Conservation (phyloP, 2,113 vertebrate species). For the Antechinus stuartii region DNA sequence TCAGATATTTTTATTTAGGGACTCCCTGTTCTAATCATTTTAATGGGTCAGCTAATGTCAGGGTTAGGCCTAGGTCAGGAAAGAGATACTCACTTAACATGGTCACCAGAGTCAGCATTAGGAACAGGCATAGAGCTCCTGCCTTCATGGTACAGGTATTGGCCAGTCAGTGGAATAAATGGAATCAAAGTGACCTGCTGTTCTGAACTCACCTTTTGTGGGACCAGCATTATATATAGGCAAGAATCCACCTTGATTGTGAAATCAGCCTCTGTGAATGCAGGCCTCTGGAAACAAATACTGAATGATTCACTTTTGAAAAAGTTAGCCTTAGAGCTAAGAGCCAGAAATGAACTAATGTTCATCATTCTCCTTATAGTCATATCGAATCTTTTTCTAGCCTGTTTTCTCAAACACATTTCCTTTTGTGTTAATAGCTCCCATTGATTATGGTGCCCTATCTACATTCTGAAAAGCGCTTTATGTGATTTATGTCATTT, state of each 20-base stretch:
- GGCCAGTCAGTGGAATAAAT: neutral
- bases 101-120: slow-evolving; percentile 17
- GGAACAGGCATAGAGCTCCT: neutral
- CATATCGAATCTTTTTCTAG: neutral
- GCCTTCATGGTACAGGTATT: slow-evolving; percentile 26
- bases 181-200: neutral
- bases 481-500: neutral
- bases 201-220: neutral
- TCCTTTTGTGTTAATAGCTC: neutral
- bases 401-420: neutral
- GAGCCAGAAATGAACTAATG: neutral
- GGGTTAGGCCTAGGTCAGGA: neutral
- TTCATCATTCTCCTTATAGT: neutral
- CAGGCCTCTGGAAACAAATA: neutral
- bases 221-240: slow-evolving; percentile 28
- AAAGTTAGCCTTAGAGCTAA: neutral
- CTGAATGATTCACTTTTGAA: neutral
- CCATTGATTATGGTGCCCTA: neutral
- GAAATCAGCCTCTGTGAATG: slow-evolving; percentile 31
- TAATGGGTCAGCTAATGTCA: neutral
- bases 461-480: neutral
- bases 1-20: neutral
- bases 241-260: slow-evolving; percentile 20
- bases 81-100: slow-evolving; percentile 48
- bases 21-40: neutral